Conservation (phyloP, 2,797 vertebrate species). For the Clarias platycephalus region DNA sequence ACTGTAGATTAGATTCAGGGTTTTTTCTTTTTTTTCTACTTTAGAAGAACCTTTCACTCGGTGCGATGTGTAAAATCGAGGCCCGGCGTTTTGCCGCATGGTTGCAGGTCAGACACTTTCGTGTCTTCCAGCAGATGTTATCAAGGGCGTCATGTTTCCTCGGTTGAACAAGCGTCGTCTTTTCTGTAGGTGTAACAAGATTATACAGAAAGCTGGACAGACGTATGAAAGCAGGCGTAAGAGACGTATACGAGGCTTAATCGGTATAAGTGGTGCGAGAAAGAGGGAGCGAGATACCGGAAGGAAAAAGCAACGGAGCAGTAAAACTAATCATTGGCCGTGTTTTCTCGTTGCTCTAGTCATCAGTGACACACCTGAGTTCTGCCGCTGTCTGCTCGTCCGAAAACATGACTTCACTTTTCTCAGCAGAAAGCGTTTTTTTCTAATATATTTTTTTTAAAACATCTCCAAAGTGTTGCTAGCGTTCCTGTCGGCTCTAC, state of each 20-base stretch:
- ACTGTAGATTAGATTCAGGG: no score
- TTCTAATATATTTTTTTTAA: no score
- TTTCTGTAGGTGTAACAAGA: constrained; percentile 12
- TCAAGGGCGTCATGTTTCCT: constrained; percentile 1
- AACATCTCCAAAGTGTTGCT: neutral
- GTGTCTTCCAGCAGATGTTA: neutral
- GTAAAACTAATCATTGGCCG: constrained; percentile 12
- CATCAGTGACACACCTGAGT: neutral
- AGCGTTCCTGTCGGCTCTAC: no score
- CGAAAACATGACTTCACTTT: neutral
- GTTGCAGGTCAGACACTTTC: neutral
- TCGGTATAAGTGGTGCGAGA: neutral
- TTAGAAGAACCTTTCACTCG: neutral
- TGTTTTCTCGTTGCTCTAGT: neutral
- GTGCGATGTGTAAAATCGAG: neutral
- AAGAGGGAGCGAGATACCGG: constrained; percentile 12
- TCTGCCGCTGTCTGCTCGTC: neutral
- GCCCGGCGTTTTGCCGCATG: neutral
- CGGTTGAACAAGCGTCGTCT: neutral
- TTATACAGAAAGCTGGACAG: constrained; percentile 13
- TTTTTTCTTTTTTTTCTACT: neutral
- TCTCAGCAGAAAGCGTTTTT: neutral
- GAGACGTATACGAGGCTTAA: constrained; percentile 10
- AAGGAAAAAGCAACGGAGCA: constrained; percentile 18
- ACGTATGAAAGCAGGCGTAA: constrained; percentile 1